A percentile compares a stretch with the other conserved stretches of the same genome.
Conservation (phyloP, 2,113 vertebrate species). For the Myotis davidii region DNA sequence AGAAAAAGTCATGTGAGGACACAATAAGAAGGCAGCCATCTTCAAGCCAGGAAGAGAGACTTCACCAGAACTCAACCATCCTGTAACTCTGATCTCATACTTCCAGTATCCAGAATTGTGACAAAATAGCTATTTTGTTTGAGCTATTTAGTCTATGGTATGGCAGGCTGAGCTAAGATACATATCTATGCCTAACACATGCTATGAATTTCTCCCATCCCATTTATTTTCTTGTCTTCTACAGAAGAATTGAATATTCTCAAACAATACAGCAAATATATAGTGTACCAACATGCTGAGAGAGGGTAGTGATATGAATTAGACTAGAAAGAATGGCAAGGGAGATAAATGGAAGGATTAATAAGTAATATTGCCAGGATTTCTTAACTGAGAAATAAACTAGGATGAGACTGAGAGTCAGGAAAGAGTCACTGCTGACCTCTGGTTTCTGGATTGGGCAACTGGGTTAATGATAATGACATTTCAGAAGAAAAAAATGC, state of each 20-base stretch:
- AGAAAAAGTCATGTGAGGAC: not conserved
- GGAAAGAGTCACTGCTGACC: not conserved
- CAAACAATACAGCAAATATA: not conserved
- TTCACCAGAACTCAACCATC: not conserved
- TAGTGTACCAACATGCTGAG: not conserved
- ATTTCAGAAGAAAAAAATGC: not conserved
- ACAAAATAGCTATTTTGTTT: not conserved
- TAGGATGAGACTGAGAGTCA: not conserved
- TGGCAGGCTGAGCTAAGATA: not conserved
- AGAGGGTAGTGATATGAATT: not conserved
- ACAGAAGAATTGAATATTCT: not conserved
- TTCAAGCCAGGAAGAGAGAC: not conserved
- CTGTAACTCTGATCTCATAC: not conserved
- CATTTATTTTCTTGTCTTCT: slow-evolving; percentile 14
- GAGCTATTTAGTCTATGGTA: not conserved
- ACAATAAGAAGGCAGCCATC: not conserved
- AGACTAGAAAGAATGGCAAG: not conserved
- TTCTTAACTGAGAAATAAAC: not conserved
- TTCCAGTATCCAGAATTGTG: not conserved
- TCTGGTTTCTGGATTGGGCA: not conserved
- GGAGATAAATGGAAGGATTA: not conserved
- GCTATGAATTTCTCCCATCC: not conserved
- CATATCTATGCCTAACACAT: not conserved
- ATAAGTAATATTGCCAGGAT: not conserved
- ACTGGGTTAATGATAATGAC: not conserved